Evolutionary conservation across 2,888 invertebrate genomes (phyloP).

Genomic region (Morinoia aosen): DNA sequence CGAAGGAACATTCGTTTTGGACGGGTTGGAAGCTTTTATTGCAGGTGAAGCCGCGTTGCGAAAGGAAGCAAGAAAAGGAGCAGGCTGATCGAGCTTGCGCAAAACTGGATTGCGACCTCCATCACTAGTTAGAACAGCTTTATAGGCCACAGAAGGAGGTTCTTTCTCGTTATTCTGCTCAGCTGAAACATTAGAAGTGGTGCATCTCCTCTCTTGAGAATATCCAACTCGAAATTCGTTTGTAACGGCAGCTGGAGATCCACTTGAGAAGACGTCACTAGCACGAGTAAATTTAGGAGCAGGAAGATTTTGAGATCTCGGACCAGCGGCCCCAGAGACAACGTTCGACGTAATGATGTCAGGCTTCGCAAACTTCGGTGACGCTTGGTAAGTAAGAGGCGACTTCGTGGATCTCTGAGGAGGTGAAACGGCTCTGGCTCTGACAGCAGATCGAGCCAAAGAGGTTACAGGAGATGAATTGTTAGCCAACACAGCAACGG

Average conservation of each 20-base stretch:
- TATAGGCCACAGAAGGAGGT: background rate
- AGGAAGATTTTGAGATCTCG: background rate
- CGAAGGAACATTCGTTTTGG: background rate
- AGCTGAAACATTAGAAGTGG: background rate
- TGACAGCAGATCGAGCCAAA: conserved; percentile 5
- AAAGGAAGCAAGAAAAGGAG: conserved; percentile 28
- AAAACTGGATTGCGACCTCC: background rate
- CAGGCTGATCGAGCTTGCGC: conserved; percentile 23
- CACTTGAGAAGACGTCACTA: background rate
- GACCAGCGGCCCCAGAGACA: background rate
- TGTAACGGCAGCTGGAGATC: background rate
- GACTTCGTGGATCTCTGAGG: background rate
- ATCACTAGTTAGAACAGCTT: background rate
- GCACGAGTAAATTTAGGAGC: conserved; percentile 22
- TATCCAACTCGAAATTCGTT: background rate
- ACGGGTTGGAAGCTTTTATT: background rate
- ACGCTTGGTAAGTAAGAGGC: background rate
- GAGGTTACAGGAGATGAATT: conserved; percentile 24
- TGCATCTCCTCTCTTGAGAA: background rate
- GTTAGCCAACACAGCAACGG: conserved; percentile 42
- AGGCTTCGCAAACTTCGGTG: conserved; percentile 39
- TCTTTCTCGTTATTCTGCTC: background rate
- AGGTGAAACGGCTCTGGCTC: conserved; percentile 29
- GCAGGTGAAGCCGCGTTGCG: background rate
- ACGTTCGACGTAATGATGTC: conserved; percentile 31